Base-by-base conservation (phyloP, 1,140 invertebrate genomes). In the Caenorhabditis latens region DNA sequence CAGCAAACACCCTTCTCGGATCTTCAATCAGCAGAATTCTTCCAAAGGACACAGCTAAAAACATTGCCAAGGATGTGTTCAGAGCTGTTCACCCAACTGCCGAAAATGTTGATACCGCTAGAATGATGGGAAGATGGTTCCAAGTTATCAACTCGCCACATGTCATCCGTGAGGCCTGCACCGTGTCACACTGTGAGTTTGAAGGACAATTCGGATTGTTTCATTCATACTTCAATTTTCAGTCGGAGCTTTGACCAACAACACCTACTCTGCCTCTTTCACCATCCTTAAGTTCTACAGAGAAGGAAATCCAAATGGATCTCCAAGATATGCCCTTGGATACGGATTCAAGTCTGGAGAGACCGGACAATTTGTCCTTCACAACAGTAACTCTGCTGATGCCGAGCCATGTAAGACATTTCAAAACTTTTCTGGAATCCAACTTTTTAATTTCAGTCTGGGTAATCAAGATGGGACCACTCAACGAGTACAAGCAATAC, bases 121-220 rank as follows among this genome's bases (percentile, higher is more conserved):
- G 91, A 63, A 92, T 92, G 91, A 92, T 92, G 91, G 91, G 91
- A 43, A 89, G 91, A 53, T 92, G 91, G 91, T 92, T 92, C 88
- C 92, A 92, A 79, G 91, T 92, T 16, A 92, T 92, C 86, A 92
- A 92, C 65, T 91, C 90, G 82, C 91, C 91, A 82, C 91, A 92
- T 87, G 91, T 92, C 16, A 93, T 92, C 85, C 90, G 91, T 40
- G 91, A 92, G 84, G 91, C 91, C 32, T 92, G 91, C 88, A 91
- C 91, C 75, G 91, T 92, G 42, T 87, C 92, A 48, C 91, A 92
- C 82, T 92, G 91, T 91, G 84, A 91, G 91, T 86, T 42, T 53
- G 0, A 16, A 19, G 1, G n/a, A 82, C 13, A 13, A 48, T 46
- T 42, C 11, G n/a, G 5, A 32, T 46, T 16, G 4, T 43, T 71